phyloP scores from a whole-genome alignment of 2,113 vertebrate species.

The Cyanocitta stelleri region DNA sequence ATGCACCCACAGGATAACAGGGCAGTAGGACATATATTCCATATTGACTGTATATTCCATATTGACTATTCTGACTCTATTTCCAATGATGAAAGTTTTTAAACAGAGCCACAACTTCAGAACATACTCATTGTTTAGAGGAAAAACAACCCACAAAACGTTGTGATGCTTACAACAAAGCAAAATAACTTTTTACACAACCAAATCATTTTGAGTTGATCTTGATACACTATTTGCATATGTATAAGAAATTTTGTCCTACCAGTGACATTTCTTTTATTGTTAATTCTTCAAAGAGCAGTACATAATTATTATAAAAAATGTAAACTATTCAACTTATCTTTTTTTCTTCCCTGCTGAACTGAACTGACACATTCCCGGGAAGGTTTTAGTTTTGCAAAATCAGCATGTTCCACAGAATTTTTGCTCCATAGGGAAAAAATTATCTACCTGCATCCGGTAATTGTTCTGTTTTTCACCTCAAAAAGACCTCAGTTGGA shows the following conservation, averaged over 20 bases:
- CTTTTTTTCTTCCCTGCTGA: not conserved
- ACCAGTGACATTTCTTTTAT: not conserved
- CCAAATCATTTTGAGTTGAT: not conserved
- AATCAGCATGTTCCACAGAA: not conserved
- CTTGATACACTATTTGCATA: not conserved
- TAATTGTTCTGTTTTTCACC: conserved; percentile 19
- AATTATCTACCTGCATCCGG: not conserved
- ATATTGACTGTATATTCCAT: not conserved
- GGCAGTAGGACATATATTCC: not conserved
- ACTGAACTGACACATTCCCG: rapidly evolving
- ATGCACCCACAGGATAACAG: not conserved
- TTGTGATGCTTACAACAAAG: not conserved
- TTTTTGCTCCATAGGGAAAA: not conserved
- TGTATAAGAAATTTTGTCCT: not conserved
- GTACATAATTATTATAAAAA: not conserved
- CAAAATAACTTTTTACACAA: not conserved
- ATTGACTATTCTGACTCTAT: not conserved
- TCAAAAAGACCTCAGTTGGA: not conserved
- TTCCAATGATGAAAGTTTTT: not conserved
- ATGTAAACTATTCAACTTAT: not conserved
- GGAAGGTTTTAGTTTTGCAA: not conserved
- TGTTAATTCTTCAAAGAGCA: not conserved
- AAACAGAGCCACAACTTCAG: not conserved
- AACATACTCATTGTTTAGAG: not conserved
- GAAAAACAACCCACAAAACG: not conserved